Base-by-base conservation (phyloP, 23 tunicate genomes). In the Aplidium turbinatum region DNA sequence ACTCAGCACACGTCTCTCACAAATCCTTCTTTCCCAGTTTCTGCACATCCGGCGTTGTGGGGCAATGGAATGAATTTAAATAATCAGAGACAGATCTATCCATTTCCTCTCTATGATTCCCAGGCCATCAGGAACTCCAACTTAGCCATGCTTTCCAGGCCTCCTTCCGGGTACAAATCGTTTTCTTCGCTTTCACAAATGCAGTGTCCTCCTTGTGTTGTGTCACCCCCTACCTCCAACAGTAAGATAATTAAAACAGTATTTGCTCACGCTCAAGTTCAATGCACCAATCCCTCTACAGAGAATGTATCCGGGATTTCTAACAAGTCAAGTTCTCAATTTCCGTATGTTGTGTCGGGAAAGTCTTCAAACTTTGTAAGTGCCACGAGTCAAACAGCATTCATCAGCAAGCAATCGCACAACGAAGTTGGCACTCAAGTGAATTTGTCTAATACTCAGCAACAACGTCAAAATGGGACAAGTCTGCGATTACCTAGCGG, bases 241-340 rank as follows among this genome's bases (percentile, higher is more conserved):
- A 33, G 27, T 7, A 61, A 61, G 35, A 18, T 33, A 4, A 32
- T 25, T 29, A 74, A 63, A 35, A 73, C 83, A 25, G 1, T 21
- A 4, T 73, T 74, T 52, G 81, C 83, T 1, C 77, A 87, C 40
- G 94, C 83, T 3, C 94, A 87, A 38, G 57, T 87, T 18, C 94
- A 87, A 74, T 87, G 94, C 62, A 58, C 72, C 76, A 87, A 87
- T 45, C 94, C 94, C 3, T 58, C 73, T 24, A 68, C 76, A 7
- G 82, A 67, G 18, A 77, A 83, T 36, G 18, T 64, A 3, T 30
- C 70, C 20, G 35, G 24, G 26, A 29, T 83, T 20, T 56, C 89
- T n/a, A 34, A 52, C 23, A 63, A 38, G 4, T 55, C 75, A 1
- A 40, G 79, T 6, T 45, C 54, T 2, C 70, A 54, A 18, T 83